Base-by-base conservation (phyloP, 1,140 invertebrate genomes). In the Streblospio benedicti region DNA sequence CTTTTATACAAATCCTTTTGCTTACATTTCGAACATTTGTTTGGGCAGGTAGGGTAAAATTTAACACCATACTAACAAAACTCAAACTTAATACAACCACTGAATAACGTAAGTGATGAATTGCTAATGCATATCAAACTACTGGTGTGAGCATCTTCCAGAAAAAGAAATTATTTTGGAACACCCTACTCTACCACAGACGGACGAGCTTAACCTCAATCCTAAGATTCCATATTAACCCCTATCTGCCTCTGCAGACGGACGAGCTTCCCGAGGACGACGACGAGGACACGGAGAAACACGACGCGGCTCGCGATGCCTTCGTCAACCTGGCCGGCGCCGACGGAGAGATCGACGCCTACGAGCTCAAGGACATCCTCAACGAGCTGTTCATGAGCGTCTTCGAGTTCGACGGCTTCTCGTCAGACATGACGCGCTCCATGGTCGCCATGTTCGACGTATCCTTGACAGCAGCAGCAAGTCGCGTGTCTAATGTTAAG, bases 401-500 rank as follows among this genome's bases (percentile, higher is more conserved):
- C 76, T 85, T 87, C 60, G 76, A 84, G 59, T 86, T 88, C 60
- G 82, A 85, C 73, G 93, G 91, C 25, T 97, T 97, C 78, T 88
- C 86, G 1, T 87, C 91, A 72, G 92, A 97, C 64, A 85, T 92
- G 3, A 94, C 91, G 70, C 84, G 93, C 55, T 93, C 91, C 69
- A 96, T 97, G 91, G 86, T 97, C n/a, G 91, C 93, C 0, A 91
- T 96, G 89, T 80, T 94, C 75, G 93, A 97, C 79, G 85, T 79
- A 76, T 78, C 77, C 70, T 76, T 76, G 65, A 56, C 59, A 50
- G 44, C 53, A 54, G n/a, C n/a, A 31, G 33, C 6, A 54, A 54
- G 30, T 9, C 6, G 9, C 4, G n/a, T n/a, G n/a, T n/a, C n/a
- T n/a, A n/a, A n/a, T n/a, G n/a, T n/a, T n/a, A n/a, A n/a, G n/a